Base-by-base conservation (phyloP, 1,140 invertebrate genomes). In the Halyomorpha halys region DNA sequence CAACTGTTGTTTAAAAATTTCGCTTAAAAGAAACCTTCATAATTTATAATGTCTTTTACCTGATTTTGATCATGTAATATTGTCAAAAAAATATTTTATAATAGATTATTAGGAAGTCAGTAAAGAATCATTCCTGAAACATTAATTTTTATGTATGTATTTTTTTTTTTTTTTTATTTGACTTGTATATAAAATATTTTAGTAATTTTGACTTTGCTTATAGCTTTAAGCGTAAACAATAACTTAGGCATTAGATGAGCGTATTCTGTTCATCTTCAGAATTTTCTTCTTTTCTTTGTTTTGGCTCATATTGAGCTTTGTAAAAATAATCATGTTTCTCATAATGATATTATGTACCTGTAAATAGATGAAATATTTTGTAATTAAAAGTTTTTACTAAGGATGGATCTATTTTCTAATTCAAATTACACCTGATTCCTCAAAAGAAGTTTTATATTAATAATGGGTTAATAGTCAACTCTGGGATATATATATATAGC, bases 371-470 rank as follows among this genome's bases (percentile, higher is more conserved):
- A 23, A 21, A 56, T 56, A 56, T 56, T 56, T 56, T 56, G 53
- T 56, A 56, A 56, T 56, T 56, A 56, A 56, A 56, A 23, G 23
- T 56, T 56, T 56, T 56, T 56, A 56, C 53, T 56, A 56, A 56
- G 23, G 47, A 49, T 18, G 5, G 21, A 2, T n/a, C 5, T 49
- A 11, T 19, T 49, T 49, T 49, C 1, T 49, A 18, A 39, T 39
- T 13, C 34, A 39, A 6, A 49, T 14, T 49, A 8, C 27, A 11
- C 47, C 47, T 13, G 5, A 49, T 21, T 21, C n/a, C 21, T 49
- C n/a, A 49, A 49, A 49, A 18, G 4, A 18, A 47, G 14, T n/a
- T n/a, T n/a, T n/a, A n/a, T n/a, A n/a, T n/a, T n/a, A n/a, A n/a
- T n/a, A n/a, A n/a, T n/a, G n/a, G n/a, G n/a, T n/a, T n/a, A n/a